Conservation (phyloP, 1,140 invertebrate genomes). For the Zelostemma sp. region DNA sequence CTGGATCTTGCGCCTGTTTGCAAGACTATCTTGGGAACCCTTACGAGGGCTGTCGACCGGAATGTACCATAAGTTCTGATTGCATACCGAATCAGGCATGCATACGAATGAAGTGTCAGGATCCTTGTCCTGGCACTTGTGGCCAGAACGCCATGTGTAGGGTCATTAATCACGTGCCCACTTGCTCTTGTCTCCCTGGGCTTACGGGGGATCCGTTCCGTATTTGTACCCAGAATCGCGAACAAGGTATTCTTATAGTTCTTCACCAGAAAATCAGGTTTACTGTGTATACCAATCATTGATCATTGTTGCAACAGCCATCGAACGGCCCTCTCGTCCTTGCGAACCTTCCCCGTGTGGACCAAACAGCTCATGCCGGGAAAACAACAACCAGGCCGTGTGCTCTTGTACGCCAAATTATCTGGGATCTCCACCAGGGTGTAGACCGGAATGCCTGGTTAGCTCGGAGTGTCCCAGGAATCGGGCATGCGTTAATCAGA, state of each 20-base stretch:
- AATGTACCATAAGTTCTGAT: slow-evolving; percentile 55
- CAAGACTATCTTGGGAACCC: slow-evolving; percentile 68
- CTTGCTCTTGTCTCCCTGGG: slow-evolving; percentile 72
- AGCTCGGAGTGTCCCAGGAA: slow-evolving; percentile 76
- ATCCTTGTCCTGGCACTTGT: no score
- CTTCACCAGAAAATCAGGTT: slow-evolving; percentile 37
- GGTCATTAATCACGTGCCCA: slow-evolving; percentile 71
- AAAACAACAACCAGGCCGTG: slow-evolving; percentile 71
- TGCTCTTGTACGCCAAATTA: slow-evolving; percentile 75
- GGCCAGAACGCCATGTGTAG: slow-evolving; percentile 72
- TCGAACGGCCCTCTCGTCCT: slow-evolving; percentile 47
- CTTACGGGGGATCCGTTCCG: slow-evolving; percentile 78
- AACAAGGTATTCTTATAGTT: slow-evolving; percentile 42
- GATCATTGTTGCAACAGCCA: slow-evolving; percentile 11
- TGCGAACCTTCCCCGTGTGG: slow-evolving; percentile 79
- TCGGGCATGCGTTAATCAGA: slow-evolving; percentile 78
- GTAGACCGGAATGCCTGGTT: slow-evolving; percentile 75
- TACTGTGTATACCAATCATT: slow-evolving; percentile 25
- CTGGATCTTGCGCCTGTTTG: slow-evolving; percentile 37
- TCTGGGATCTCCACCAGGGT: slow-evolving; percentile 75
- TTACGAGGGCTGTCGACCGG: no score
- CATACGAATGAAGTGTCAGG: slow-evolving; percentile 66
- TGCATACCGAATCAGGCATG: slow-evolving; percentile 67
- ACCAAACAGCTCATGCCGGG: slow-evolving; percentile 76
- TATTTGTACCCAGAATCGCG: slow-evolving; percentile 64